These are phyloP conservation scores for Sinotaia quadrata DNA, from an alignment of 2,888 invertebrate genomes.

Conservation along the genomic window DNA sequence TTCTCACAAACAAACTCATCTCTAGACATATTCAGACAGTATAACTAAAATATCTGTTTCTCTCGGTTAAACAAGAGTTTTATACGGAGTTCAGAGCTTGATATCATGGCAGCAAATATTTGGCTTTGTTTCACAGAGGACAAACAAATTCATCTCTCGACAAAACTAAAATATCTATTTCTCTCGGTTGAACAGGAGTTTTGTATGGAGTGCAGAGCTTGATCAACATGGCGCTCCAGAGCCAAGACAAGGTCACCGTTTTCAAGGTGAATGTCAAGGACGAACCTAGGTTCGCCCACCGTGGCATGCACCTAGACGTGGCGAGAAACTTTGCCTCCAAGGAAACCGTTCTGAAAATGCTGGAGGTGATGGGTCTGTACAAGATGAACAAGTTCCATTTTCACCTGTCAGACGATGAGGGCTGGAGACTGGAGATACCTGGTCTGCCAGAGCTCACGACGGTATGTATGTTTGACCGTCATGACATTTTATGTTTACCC, in stretches of 20 bases:
- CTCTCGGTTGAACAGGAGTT: conserved; percentile 17
- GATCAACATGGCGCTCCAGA: conserved; percentile 29
- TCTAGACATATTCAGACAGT: no score
- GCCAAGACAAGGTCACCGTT: conserved; percentile 29
- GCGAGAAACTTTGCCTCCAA: conserved; percentile 60
- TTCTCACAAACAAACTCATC: no score
- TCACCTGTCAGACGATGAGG: conserved; percentile 69
- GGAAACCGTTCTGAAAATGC: conserved; percentile 47
- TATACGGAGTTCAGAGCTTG: no score
- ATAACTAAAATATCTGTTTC: background rate
- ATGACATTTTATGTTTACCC: no score
- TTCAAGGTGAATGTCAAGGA: conserved; percentile 41
- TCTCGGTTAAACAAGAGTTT: no score
- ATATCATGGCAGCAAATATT: no score
- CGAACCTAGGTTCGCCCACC: conserved; percentile 49
- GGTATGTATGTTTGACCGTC: conserved; percentile 42
- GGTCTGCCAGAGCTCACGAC: conserved; percentile 65
- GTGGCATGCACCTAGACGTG: conserved; percentile 59
- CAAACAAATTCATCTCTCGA: no score
- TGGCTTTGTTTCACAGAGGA: no score
- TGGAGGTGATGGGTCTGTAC: conserved; percentile 66
- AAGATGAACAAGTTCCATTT: conserved; percentile 69
- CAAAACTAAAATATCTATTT: background rate
- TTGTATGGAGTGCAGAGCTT: conserved; percentile 32
- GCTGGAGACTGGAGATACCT: conserved; percentile 69